Evolutionary conservation across 2,888 invertebrate genomes (phyloP).

Genomic region (Tridacna crocea): DNA sequence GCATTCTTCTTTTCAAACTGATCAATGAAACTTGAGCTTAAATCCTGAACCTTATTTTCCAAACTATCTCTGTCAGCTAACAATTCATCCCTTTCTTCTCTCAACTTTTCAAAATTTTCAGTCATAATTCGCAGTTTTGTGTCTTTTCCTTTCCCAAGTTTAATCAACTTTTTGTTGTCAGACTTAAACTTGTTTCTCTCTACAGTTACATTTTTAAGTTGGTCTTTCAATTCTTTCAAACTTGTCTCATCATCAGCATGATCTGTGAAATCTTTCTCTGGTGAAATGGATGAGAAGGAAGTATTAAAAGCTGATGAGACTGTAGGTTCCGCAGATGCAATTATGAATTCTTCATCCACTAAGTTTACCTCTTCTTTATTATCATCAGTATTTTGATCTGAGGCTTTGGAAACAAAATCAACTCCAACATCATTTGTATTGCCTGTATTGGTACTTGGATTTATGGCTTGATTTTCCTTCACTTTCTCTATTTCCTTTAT

Average conservation of each 20-base stretch:
- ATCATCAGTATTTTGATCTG: not conserved
- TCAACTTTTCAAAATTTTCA: constrained; percentile 55
- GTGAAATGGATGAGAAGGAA: constrained; percentile 46
- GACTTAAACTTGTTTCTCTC: constrained; percentile 58
- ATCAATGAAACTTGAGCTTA: constrained; percentile 28
- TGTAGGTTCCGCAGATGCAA: constrained; percentile 12
- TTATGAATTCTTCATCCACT: constrained; percentile 4
- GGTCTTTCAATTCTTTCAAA: constrained; percentile 30
- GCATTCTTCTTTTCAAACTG: constrained; percentile 3
- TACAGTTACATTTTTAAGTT: constrained; percentile 34
- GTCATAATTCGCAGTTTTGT: constrained; percentile 56
- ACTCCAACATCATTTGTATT: not conserved
- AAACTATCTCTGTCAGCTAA: constrained; percentile 52
- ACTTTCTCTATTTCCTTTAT: constrained; percentile 24
- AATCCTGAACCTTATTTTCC: constrained; percentile 55
- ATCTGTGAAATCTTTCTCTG: constrained; percentile 22
- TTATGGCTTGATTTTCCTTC: not conserved
- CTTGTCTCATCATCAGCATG: constrained; percentile 8
- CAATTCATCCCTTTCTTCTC: constrained; percentile 47
- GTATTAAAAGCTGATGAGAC: constrained; percentile 48
- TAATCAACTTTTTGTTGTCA: constrained; percentile 59
- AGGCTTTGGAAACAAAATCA: not conserved
- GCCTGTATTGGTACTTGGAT: too few relatives aligned
- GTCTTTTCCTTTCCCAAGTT: constrained; percentile 60
- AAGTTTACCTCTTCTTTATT: not conserved